Percentiles rank a stretch among this genome's conserved stretches.
phyloP scores from a whole-genome alignment of 2,113 vertebrate species.

The Vulpes lagopus region DNA sequence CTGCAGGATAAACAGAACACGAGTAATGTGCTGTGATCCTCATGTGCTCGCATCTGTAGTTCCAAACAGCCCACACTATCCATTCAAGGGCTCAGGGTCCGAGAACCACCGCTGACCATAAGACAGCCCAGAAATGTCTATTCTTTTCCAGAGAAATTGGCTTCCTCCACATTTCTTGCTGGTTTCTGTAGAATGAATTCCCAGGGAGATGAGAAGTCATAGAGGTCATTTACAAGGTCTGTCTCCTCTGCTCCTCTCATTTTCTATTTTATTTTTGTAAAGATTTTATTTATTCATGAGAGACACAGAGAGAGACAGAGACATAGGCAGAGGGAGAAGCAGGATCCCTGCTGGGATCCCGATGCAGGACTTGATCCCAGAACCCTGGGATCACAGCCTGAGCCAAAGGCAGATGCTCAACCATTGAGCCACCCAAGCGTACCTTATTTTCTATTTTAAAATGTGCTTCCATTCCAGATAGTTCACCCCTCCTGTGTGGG shows the following conservation, averaged over 20 bases:
- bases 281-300: no score
- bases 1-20: not conserved
- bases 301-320: no score
- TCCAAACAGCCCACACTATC: slow-evolving; percentile 32
- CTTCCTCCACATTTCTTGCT: not conserved
- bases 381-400: no score
- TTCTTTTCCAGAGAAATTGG: not conserved
- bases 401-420: no score
- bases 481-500: slow-evolving; percentile 9
- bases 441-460: slow-evolving; percentile 65
- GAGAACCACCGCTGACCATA: not conserved
- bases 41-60: not conserved
- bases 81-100: not conserved
- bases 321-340: no score
- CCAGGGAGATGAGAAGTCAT: slow-evolving; percentile 59
- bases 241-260: slow-evolving; percentile 32
- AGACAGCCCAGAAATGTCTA: not conserved
- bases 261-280: slow-evolving; percentile 41
- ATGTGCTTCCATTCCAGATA: slow-evolving; percentile 39
- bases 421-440: no score
- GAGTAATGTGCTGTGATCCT: not conserved
- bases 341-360: no score
- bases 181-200: not conserved
- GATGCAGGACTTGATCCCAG: no score
- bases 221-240: slow-evolving; percentile 5